These are phyloP conservation scores for Osmoderma eremita DNA, from an alignment of 2,888 invertebrate species.

Conservation along the genomic window DNA sequence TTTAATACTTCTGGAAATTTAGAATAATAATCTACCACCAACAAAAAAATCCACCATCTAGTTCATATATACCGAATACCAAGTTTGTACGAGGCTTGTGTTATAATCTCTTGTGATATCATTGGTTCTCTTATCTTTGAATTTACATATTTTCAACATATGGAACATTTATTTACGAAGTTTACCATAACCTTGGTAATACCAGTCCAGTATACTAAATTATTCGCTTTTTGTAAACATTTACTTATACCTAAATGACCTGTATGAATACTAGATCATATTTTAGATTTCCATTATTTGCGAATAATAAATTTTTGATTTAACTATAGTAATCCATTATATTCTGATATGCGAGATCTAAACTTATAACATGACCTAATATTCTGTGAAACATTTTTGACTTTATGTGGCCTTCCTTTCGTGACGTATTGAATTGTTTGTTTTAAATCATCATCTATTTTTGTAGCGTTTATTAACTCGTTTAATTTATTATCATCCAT, in stretches of 20 bases:
- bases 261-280: conserved; percentile 47
- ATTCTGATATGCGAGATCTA: no score
- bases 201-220: conserved; percentile 48
- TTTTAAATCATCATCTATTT: no score
- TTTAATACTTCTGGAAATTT: conserved; percentile 14
- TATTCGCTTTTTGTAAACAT: conserved; percentile 46
- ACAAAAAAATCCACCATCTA: no score
- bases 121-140: conserved; percentile 12
- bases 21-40: conserved; percentile 18
- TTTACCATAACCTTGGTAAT: conserved; percentile 4
- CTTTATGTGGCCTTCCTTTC: no score
- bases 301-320: conserved; percentile 48
- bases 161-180: conserved; percentile 11
- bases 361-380: no score
- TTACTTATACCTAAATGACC: conserved; percentile 51
- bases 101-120: background rate
- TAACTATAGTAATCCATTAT: conserved; percentile 22
- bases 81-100: conserved; percentile 2
- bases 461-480: no score
- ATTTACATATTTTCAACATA: conserved; percentile 7
- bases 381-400: no score
- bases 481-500: no score
- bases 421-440: no score
- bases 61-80: no score
- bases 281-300: conserved; percentile 40